phyloP scores from a whole-genome alignment of 2,888 invertebrate genomes.

The Sesia apiformis region DNA sequence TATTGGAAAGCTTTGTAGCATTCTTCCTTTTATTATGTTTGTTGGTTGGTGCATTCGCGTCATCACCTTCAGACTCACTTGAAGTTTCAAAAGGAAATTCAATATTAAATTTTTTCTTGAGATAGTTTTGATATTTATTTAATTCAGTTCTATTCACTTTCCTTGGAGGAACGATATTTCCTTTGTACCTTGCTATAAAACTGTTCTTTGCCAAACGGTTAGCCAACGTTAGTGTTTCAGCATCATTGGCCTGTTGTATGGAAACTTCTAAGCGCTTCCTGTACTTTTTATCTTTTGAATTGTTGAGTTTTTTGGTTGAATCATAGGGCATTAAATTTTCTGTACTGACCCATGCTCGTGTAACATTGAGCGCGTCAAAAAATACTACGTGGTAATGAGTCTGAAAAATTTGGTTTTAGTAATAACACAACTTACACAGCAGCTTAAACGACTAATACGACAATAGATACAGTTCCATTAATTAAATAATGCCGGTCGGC shows the following conservation, averaged over 20 bases:
- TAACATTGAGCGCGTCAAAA: slow-evolving; percentile 52
- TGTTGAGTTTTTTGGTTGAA: slow-evolving; percentile 24
- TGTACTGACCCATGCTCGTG: slow-evolving; percentile 61
- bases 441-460: too few species aligned
- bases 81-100: slow-evolving; percentile 31
- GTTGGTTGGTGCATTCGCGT: neutral
- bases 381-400: slow-evolving; percentile 72
- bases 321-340: slow-evolving; percentile 45
- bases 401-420: slow-evolving; percentile 37
- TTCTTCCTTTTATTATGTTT: too few species aligned
- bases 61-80: slow-evolving; percentile 28
- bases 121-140: slow-evolving; percentile 28
- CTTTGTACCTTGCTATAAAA: slow-evolving; percentile 57
- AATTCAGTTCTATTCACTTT: slow-evolving; percentile 32
- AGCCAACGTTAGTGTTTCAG: slow-evolving; percentile 32
- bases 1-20: too few species aligned
- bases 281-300: slow-evolving; percentile 20
- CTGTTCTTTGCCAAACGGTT: slow-evolving; percentile 55
- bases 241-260: slow-evolving; percentile 49
- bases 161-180: slow-evolving; percentile 45
- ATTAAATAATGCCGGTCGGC: too few species aligned
- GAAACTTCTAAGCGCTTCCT: slow-evolving; percentile 43
- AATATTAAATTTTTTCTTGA: slow-evolving; percentile 42
- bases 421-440: neutral
- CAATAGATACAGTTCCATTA: too few species aligned